Evolutionary conservation across 2,797 vertebrate species (phyloP).

Genomic region (Cirrhinus mrigala): DNA sequence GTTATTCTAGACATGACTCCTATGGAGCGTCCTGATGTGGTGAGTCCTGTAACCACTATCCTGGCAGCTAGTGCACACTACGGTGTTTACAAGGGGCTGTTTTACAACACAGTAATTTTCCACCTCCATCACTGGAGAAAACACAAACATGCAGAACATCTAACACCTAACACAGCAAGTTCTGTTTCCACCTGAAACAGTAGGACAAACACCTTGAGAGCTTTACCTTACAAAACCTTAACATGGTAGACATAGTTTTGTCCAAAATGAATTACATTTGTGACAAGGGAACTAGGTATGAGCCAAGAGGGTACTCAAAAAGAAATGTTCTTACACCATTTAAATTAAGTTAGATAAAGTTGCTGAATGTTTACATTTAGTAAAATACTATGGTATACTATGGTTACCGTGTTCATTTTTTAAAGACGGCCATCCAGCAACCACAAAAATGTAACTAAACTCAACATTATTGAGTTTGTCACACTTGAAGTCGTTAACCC

Average conservation of each 20-base stretch:
- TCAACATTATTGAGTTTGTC: not conserved
- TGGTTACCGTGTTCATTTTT: not conserved
- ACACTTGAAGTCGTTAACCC: not conserved
- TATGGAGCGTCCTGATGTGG: constrained; percentile 9
- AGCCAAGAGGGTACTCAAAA: not conserved
- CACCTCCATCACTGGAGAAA: constrained; percentile 28
- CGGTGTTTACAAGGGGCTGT: constrained; percentile 38
- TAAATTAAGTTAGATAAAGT: not conserved
- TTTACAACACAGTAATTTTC: constrained; percentile 48
- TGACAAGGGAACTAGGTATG: not conserved
- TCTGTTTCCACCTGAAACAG: not conserved
- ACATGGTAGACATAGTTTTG: not conserved
- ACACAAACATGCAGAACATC: constrained; percentile 11
- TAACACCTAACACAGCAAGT: not conserved
- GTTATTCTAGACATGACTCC: not conserved
- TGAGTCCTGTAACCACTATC: constrained; percentile 7
- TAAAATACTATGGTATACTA: not conserved
- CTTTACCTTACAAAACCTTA: not conserved
- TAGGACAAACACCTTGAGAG: not conserved
- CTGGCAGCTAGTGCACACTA: constrained; percentile 1
- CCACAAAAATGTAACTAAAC: not conserved
- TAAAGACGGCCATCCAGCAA: not conserved
- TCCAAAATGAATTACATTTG: not conserved
- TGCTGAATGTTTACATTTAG: not conserved
- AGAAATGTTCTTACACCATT: not conserved